Conservation (phyloP, 92 coral and sea anemone genomes). For the Parazoanthus atlanticus region DNA sequence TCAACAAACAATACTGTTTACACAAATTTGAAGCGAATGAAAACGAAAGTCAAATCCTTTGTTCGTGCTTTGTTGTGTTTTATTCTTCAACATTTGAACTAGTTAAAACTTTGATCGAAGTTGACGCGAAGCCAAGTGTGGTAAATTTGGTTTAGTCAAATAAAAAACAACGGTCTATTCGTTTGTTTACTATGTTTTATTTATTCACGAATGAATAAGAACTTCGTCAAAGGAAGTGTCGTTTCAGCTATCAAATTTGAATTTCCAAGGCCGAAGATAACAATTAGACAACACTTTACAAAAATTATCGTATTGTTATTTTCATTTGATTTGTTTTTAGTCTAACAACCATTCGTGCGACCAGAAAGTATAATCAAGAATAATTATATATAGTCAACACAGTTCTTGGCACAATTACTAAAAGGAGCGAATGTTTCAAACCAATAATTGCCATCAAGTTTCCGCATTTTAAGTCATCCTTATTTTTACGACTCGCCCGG, state of each 20-base stretch:
- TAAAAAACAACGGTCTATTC: neutral
- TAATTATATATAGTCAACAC: neutral
- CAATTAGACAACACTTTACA: neutral
- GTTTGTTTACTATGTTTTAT: neutral
- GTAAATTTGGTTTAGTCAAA: conserved; percentile 16
- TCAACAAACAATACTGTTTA: conserved; percentile 42
- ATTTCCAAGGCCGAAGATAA: neutral
- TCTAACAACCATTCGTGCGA: neutral
- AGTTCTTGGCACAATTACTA: neutral
- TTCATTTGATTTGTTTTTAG: too few relatives aligned
- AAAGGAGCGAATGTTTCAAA: neutral
- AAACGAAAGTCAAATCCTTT: conserved; percentile 22
- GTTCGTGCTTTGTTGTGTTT: conserved; percentile 6
- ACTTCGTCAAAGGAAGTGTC: neutral
- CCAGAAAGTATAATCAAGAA: neutral
- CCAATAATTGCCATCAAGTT: neutral
- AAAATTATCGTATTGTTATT: too few relatives aligned
- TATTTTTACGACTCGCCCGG: neutral
- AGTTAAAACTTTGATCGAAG: neutral
- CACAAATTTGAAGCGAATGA: conserved; percentile 8
- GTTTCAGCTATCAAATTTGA: neutral
- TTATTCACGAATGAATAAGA: neutral
- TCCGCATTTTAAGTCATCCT: neutral
- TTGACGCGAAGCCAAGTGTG: neutral
- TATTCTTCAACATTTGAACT: neutral